Evolutionary conservation across 2,797 vertebrate genomes (phyloP).

Genomic region (Pangasius larnaudii): DNA sequence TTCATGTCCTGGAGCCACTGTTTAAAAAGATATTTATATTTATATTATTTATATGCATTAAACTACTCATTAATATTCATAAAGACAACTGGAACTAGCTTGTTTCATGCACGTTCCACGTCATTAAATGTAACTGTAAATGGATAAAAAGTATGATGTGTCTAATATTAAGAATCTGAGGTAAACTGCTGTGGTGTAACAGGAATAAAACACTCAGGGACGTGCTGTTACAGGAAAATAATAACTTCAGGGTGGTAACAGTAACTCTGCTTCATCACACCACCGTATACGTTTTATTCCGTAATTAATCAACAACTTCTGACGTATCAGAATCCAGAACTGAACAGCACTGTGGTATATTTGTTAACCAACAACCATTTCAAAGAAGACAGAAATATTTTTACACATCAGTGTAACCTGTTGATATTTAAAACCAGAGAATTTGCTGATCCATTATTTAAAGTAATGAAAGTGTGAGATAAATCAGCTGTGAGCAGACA

Average conservation of each 20-base stretch:
- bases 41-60: not conserved
- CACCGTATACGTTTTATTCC: not conserved
- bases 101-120: not conserved
- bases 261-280: not conserved
- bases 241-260: not conserved
- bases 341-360: not conserved
- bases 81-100: not conserved
- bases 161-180: not conserved
- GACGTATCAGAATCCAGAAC: not conserved
- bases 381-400: not conserved
- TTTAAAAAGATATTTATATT: not conserved
- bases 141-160: not conserved
- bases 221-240: not conserved
- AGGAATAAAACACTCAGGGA: not conserved
- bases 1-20: not conserved
- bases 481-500: not conserved
- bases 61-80: not conserved
- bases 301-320: not conserved
- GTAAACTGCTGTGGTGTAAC: not conserved
- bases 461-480: not conserved
- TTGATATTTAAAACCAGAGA: not conserved
- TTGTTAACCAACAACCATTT: too few species aligned
- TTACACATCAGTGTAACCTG: not conserved
- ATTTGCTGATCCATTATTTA: not conserved
- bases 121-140: not conserved